Evolutionary conservation across 64 coral and sea anemone genomes (phyloP), one percentile per base, ranked within the genome.

Genomic region (Pocillopora damicornis): DNA sequence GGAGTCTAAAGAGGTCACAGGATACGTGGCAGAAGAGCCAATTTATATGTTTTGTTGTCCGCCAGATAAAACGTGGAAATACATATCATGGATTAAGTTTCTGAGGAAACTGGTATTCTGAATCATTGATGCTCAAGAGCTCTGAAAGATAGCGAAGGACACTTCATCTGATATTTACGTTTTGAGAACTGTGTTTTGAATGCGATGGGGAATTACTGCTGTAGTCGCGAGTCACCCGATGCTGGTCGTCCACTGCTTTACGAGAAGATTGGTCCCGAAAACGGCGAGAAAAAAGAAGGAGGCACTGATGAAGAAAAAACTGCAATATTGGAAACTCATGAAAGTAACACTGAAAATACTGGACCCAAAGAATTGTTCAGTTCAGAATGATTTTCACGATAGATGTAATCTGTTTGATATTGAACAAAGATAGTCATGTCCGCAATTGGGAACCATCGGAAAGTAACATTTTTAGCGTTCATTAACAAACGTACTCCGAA

Each of bases 171-270:
- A 59, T 59, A n/a, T 11, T 15, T 60, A 35, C 26, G 34, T 15
- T 16, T 6, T 75, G 45, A 60, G 15, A 63, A 16, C 45, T 12
- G 18, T 66, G 10, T 14, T 13, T 42, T 2, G 12, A 8, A 56
- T n/a, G 36, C 76, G 5, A 88, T 76, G 86, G 75, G 75, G 13
- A 88, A 87, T 56, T 6, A 57, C 15, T 76, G 75, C 34, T 75
- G 75, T 38, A 78, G 61, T 14, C 73, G 75, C 8, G 86, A 88
- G 61, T 8, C 51, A 17, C 20, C 42, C 11, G 86, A 76, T 76
- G 86, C 63, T 4, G 86, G 74, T 7, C 23, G 75, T 18, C 73
- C 73, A 23, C 16, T 76, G 4, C 73, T 76, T 61, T 75, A 88
- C 37, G 66, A 88, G 61, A 78, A 88, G 35, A 12, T 76, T 13